A percentile compares a stretch with the other conserved stretches of the same genome.
These are phyloP conservation scores for Drosophila macrospina DNA, from an alignment of 2,888 invertebrate genomes.

Conservation along the genomic window DNA sequence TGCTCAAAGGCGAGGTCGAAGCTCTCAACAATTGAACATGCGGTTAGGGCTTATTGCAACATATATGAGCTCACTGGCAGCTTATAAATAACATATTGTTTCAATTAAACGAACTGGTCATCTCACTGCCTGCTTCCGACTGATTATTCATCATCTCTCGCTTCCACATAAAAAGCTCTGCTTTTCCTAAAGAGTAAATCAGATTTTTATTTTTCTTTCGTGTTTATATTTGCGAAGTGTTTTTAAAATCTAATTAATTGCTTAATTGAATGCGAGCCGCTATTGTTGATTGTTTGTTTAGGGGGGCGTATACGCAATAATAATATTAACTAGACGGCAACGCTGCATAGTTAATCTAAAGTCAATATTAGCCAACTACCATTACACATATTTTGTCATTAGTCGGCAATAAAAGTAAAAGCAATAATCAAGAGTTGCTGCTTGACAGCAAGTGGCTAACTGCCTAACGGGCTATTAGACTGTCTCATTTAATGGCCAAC, in stretches of 20 bases:
- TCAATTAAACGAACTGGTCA: not conserved
- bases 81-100: not conserved
- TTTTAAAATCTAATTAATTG: not conserved
- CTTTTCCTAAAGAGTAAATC: not conserved
- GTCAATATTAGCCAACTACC: conserved; percentile 16
- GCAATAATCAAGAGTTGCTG: conserved; percentile 6
- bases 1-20: not conserved
- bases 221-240: not conserved
- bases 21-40: conserved; percentile 5
- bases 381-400: conserved; percentile 12
- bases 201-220: not conserved
- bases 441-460: conserved; percentile 10
- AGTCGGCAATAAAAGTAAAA: conserved; percentile 21
- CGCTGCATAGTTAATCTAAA: conserved; percentile 10
- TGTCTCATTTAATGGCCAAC: conserved; percentile 3
- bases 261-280: not conserved
- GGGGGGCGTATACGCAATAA: conserved; percentile 47
- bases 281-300: not conserved
- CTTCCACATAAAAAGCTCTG: not conserved
- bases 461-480: conserved; percentile 11
- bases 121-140: not conserved
- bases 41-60: conserved; percentile 3
- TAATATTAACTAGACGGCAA: not conserved
- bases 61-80: not conserved
- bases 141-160: not conserved